phyloP scores from a whole-genome alignment of 2,113 vertebrate genomes.

The Microcebus jonahi region DNA sequence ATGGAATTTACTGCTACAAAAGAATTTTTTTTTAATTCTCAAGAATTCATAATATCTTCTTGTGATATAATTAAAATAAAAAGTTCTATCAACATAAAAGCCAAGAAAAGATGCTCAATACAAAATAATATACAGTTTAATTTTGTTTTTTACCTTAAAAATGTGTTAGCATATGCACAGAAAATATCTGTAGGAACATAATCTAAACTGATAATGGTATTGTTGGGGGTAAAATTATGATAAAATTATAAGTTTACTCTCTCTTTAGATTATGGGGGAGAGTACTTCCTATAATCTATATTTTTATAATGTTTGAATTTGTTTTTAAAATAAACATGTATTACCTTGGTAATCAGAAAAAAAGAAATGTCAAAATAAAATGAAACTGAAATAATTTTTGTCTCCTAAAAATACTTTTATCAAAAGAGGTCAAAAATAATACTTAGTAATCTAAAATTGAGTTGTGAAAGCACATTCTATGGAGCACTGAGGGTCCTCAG shows the following conservation, averaged over 20 bases:
- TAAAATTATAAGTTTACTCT: not conserved
- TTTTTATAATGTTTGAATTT: slow-evolving; percentile 16
- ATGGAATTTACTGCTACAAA: not conserved
- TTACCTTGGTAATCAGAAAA: not conserved
- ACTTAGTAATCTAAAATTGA: not conserved
- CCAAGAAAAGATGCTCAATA: slow-evolving; percentile 29
- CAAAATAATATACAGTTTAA: not conserved
- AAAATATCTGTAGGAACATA: not conserved
- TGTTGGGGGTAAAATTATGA: not conserved
- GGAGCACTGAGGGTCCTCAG: not conserved
- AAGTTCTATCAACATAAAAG: not conserved
- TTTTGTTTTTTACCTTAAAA: slow-evolving; percentile 32
- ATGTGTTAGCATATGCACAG: not conserved
- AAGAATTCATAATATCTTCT: slow-evolving; percentile 19
- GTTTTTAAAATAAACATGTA: slow-evolving; percentile 27
- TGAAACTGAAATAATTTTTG: slow-evolving; percentile 37
- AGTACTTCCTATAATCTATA: not conserved
- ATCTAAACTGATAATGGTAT: not conserved
- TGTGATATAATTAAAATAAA: slow-evolving; percentile 52
- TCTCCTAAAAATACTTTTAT: slow-evolving; percentile 33
- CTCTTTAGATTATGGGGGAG: not conserved
- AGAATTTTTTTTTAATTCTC: not conserved
- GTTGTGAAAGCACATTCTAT: not conserved
- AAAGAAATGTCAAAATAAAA: slow-evolving; percentile 32
- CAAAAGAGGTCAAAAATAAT: not conserved